phyloP scores from a whole-genome alignment of 2,113 vertebrate genomes.

The Nycticebus coucang region DNA sequence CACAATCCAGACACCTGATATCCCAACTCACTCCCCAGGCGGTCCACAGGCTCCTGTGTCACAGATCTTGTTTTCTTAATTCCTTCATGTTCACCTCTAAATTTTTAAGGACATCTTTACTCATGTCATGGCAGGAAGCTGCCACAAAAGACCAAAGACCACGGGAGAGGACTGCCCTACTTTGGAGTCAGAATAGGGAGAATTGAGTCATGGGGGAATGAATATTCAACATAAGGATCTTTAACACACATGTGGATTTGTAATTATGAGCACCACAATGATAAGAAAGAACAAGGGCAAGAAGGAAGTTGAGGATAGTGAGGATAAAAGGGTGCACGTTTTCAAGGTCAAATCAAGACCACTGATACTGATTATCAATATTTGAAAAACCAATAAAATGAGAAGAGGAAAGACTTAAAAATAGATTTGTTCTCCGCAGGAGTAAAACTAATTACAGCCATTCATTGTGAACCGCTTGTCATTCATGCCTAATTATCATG shows the following conservation, averaged over 20 bases:
- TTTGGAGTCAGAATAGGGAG: background rate
- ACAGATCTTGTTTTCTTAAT: background rate
- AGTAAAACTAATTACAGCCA: conserved; percentile 41
- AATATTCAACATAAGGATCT: background rate
- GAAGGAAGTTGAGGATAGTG: background rate
- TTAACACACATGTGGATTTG: background rate
- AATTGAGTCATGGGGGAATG: background rate
- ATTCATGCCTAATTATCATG: conserved; percentile 5
- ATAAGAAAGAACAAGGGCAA: background rate
- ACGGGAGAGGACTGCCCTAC: background rate
- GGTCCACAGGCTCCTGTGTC: background rate
- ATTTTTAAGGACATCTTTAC: background rate
- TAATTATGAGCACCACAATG: background rate
- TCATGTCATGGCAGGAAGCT: background rate
- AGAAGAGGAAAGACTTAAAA: conserved; percentile 16
- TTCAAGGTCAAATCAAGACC: conserved; percentile 2
- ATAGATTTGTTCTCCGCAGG: conserved; percentile 10
- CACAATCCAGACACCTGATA: accelerated
- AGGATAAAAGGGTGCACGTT: background rate
- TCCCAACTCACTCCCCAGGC: accelerated
- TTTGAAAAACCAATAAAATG: background rate
- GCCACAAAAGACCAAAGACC: background rate
- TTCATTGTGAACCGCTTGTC: conserved; percentile 24
- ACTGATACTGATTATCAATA: background rate
- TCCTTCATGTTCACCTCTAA: background rate